A percentile compares a stretch with the other conserved stretches of the same genome.
Evolutionary conservation across 2,888 invertebrate species (phyloP).

Genomic region (Ditylenchus weischeri): DNA sequence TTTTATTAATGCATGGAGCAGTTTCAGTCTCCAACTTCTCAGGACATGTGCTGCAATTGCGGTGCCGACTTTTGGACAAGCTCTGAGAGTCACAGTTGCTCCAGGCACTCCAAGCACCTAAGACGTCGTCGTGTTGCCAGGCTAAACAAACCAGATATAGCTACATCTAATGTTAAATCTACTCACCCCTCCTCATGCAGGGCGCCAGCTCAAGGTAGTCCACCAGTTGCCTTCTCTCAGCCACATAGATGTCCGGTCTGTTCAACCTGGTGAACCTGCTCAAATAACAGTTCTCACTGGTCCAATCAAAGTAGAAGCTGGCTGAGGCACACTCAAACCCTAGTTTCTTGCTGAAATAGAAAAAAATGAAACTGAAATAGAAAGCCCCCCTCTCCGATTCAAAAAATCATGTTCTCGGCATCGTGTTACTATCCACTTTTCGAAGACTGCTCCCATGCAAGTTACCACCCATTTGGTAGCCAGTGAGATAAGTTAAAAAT

Average conservation of each 20-base stretch:
- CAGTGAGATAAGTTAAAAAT: too few relatives aligned
- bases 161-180: not conserved
- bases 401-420: too few relatives aligned
- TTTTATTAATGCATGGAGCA: conserved; percentile 26
- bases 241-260: conserved; percentile 47
- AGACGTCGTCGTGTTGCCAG: conserved; percentile 28
- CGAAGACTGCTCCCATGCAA: too few relatives aligned
- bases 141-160: conserved; percentile 9
- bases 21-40: conserved; percentile 16
- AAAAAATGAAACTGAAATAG: too few relatives aligned
- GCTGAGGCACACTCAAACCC: conserved; percentile 47
- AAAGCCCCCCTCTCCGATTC: too few relatives aligned
- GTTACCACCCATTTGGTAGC: too few relatives aligned
- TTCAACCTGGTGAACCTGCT: conserved; percentile 48
- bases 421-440: too few relatives aligned
- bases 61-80: conserved; percentile 35
- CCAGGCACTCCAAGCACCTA: conserved; percentile 46
- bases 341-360: conserved; percentile 25
- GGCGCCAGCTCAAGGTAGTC: conserved; percentile 36
- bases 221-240: conserved; percentile 37
- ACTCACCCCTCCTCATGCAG: conserved; percentile 23
- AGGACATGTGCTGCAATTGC: conserved; percentile 41
- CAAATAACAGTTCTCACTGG: conserved; percentile 49
- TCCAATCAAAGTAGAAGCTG: conserved; percentile 46
- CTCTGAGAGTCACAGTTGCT: conserved; percentile 38